These are phyloP conservation scores for Latheticus oryzae DNA, from an alignment of 2,888 invertebrate genomes.

Conservation along the genomic window DNA sequence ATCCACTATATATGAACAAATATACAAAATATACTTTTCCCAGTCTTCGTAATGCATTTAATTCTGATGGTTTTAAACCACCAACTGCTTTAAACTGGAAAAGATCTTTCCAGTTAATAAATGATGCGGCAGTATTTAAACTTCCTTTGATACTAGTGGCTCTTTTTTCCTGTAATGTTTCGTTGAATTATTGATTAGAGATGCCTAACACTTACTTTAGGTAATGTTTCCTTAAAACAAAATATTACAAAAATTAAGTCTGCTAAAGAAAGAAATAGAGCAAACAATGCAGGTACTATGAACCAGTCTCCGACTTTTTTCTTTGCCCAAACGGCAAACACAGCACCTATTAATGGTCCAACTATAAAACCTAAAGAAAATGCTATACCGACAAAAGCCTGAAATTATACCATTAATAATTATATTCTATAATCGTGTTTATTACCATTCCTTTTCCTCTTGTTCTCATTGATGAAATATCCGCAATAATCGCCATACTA, in stretches of 20 bases:
- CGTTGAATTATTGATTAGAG: too few species aligned
- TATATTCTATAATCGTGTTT: conserved; percentile 1
- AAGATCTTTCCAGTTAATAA: conserved; percentile 59
- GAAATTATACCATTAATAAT: conserved; percentile 40
- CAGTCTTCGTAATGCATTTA: conserved; percentile 73
- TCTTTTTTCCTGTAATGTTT: conserved; percentile 72
- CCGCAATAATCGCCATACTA: conserved; percentile 94
- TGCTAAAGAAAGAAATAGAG: conserved; percentile 77
- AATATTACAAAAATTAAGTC: conserved; percentile 81
- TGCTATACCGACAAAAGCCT: conserved; percentile 97
- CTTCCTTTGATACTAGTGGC: conserved; percentile 73
- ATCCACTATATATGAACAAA: conserved; percentile 93
- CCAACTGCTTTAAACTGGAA: conserved; percentile 79
- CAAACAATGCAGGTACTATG: conserved; percentile 82
- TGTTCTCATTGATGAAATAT: conserved; percentile 85
- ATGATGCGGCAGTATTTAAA: conserved; percentile 62
- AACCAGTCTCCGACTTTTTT: conserved; percentile 79
- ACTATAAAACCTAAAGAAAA: conserved; percentile 98
- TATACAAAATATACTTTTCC: conserved; percentile 90
- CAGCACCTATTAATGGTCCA: conserved; percentile 94
- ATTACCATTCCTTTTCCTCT: conserved; percentile 92
- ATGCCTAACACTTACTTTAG: conserved; percentile 76
- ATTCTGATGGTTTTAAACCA: conserved; percentile 72
- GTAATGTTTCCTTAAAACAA: conserved; percentile 86
- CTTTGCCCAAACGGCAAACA: conserved; percentile 79